A percentile compares a stretch with the other conserved stretches of the same genome.
Conservation (phyloP, 2,797 vertebrate species). For the Threskiornis aethiopicus region DNA sequence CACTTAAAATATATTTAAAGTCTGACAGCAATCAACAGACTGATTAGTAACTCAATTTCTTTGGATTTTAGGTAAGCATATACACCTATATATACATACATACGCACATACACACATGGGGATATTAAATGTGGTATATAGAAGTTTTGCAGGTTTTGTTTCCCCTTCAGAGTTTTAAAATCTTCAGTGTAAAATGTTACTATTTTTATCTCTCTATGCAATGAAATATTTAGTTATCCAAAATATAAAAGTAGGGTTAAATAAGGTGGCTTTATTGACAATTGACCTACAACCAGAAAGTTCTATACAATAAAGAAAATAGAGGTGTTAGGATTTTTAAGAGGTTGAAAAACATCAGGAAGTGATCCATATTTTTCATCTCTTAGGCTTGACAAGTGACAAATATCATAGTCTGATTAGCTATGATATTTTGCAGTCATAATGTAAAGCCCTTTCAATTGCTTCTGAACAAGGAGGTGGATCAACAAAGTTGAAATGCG, state of each 20-base stretch:
- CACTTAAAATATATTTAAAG: slow-evolving; percentile 30
- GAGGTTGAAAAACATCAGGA: slow-evolving; percentile 7
- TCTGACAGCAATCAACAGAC: slow-evolving; percentile 19
- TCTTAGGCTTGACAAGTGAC: background rate
- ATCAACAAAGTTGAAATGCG: background rate
- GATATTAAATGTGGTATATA: background rate
- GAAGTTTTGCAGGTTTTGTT: background rate
- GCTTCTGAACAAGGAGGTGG: background rate
- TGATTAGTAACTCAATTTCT: background rate
- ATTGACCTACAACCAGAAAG: background rate
- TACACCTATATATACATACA: background rate
- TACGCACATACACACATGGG: background rate
- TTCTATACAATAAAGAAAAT: background rate
- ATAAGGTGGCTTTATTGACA: background rate
- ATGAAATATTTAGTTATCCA: background rate
- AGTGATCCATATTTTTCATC: background rate
- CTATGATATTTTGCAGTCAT: background rate
- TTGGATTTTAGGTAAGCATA: slow-evolving; percentile 6
- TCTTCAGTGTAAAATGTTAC: background rate
- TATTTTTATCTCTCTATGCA: background rate
- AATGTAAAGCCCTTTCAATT: background rate
- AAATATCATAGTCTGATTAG: background rate
- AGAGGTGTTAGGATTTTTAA: background rate
- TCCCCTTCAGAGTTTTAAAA: background rate
- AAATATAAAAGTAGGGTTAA: background rate